Base-by-base conservation (phyloP, 2,888 invertebrate species). In the Monochamus alternatus region DNA sequence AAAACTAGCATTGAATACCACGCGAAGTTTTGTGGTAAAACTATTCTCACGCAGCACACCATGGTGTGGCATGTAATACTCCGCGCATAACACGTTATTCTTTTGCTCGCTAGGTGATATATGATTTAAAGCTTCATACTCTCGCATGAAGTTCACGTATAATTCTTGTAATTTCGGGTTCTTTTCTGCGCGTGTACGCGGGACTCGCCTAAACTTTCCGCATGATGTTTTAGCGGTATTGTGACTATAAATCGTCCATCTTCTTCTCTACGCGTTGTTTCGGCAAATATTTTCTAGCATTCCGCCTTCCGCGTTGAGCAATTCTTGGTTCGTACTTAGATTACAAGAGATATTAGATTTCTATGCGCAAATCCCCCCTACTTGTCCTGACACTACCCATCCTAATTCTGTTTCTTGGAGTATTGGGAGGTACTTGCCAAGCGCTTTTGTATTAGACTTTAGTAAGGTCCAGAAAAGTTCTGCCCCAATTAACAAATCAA, bases 401-500 rank as follows among this genome's bases (percentile, higher is more conserved):
- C 81, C 80, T 14, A 81, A 70, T 58, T 59, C 30, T 8, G 82
- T 80, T 38, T 81, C 77, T 65, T 81, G 76, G 8, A 79, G 72
- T 30, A 73, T 55, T 7, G 75, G 78, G 30, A 64, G 51, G 44
- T 74, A 58, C 8, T 62, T 69, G 44, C 52, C 60, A 38, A 69
- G 31, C 69, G 14, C 14, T 30, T 73, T 72, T 68, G 73, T 66
- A n/a, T 67, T 77, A n/a, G 31, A 14, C 55, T 52, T 38, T 9
- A 81, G 30, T 60, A 81, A 63, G 12, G 64, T 51, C 66, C 75
- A 80, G 60, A 79, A 82, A 5, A 75, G 32, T 52, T 77, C 64
- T 51, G 78, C 79, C 22, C 80, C 81, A 14, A 81, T 51, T 22
- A 81, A 64, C 32, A 80, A 58, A 62, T 81, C 82, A n/a, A 81